phyloP scores from a whole-genome alignment of 2,797 vertebrate species.

The Acrossocheilus fasciatus region DNA sequence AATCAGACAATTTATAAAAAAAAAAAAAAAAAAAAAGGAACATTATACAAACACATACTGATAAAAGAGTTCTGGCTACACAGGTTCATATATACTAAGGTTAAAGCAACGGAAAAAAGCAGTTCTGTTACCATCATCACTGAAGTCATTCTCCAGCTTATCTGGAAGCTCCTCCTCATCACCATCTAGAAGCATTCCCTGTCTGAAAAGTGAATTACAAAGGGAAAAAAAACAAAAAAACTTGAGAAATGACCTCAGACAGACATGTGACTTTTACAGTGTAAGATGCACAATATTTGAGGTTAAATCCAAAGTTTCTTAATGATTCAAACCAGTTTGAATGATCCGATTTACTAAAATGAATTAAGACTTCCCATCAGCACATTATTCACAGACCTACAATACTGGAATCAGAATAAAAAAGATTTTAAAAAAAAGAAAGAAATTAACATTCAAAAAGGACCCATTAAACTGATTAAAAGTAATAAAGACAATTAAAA shows the following conservation, averaged over 20 bases:
- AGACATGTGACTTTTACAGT: not conserved
- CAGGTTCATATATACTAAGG: not conserved
- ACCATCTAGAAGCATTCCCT: slow-evolving; percentile 66
- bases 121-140: slow-evolving; percentile 72
- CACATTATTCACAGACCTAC: not conserved
- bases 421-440: not conserved
- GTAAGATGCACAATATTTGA: not conserved
- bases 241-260: not conserved
- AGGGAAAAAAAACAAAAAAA: not conserved
- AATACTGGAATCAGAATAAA: not conserved
- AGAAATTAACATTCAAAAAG: not conserved
- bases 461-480: not conserved
- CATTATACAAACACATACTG: not conserved
- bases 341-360: not conserved
- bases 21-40: not conserved
- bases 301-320: not conserved
- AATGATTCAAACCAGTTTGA: not conserved
- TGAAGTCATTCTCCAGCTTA: slow-evolving; percentile 81
- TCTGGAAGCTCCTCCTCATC: slow-evolving; percentile 85
- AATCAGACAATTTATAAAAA: not conserved
- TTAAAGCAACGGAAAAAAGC: not conserved
- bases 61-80: not conserved
- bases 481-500: not conserved
- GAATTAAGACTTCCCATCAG: not conserved
- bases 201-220: slow-evolving; percentile 59